phyloP scores from a whole-genome alignment of 2,888 invertebrate species.

The Acanthosoma haemorrhoidale region DNA sequence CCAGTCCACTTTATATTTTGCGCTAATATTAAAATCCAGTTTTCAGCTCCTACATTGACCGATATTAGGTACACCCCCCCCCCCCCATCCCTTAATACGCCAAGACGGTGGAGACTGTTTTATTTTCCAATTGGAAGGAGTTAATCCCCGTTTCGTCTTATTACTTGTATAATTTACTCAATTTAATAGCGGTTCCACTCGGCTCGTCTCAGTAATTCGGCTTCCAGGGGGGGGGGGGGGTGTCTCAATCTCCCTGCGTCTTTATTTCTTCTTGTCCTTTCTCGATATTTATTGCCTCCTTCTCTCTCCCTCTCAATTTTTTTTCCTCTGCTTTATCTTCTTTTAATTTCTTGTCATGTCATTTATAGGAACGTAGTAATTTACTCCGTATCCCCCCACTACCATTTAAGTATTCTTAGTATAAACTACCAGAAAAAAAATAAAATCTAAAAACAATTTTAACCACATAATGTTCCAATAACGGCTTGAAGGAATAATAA shows the following conservation, averaged over 20 bases:
- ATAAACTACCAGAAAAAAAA: too few species aligned
- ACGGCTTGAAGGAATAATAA: too few species aligned
- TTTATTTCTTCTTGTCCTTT: not conserved
- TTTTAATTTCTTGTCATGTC: not conserved
- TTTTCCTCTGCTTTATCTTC: not conserved
- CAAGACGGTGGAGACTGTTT: not conserved
- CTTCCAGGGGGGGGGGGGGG: not conserved
- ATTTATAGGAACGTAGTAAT: not conserved
- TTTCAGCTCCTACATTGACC: not conserved
- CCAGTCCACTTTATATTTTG: not conserved
- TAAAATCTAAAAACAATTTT: too few species aligned
- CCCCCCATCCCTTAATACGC: not conserved
- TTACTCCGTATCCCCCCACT: too few species aligned
- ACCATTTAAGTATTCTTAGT: too few species aligned
- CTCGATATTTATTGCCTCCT: not conserved
- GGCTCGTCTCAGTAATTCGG: not conserved
- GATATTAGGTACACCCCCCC: too few species aligned
- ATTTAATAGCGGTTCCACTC: not conserved
- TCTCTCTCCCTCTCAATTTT: not conserved
- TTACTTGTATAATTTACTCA: conserved; percentile 26
- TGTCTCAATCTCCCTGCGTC: not conserved
- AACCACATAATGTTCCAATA: too few species aligned
- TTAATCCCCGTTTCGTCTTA: conserved; percentile 13
- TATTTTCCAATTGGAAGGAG: conserved; percentile 10
- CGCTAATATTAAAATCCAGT: not conserved